Evolutionary conservation across 2,797 vertebrate species (phyloP).

Genomic region (Sardinella longiceps): DNA sequence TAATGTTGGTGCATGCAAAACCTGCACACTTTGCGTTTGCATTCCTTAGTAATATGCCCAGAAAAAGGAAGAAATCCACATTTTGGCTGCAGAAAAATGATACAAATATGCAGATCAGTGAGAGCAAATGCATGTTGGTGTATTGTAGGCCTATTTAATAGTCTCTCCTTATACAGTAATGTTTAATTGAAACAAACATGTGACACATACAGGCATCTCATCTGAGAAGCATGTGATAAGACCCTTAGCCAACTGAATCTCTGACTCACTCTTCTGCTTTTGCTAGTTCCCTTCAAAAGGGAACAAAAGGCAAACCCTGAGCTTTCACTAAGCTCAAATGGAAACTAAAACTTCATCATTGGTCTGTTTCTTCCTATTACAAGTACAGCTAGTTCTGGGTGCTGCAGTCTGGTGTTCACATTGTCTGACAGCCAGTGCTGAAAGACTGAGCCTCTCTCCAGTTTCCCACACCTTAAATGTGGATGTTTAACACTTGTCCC

Average conservation of each 20-base stretch:
- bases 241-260: background rate
- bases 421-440: too few species aligned
- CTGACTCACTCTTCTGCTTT: background rate
- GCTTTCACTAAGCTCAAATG: background rate
- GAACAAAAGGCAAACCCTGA: background rate
- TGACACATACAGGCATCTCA: background rate
- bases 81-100: conserved; percentile 83
- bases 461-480: too few species aligned
- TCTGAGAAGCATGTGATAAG: conserved; percentile 20
- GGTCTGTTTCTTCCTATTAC: background rate
- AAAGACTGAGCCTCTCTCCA: too few species aligned
- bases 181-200: background rate
- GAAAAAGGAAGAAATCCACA: conserved; percentile 95
- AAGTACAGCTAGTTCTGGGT: background rate
- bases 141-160: background rate
- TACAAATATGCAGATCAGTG: background rate
- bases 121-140: background rate
- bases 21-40: conserved; percentile 92
- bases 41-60: conserved; percentile 87
- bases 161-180: background rate
- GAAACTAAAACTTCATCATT: background rate
- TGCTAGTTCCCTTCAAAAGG: background rate
- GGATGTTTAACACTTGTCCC: too few species aligned
- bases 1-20: conserved; percentile 98
- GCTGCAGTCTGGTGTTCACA: too few species aligned